Conservation (phyloP, 1,140 invertebrate species). For the Drosophila leontia region DNA sequence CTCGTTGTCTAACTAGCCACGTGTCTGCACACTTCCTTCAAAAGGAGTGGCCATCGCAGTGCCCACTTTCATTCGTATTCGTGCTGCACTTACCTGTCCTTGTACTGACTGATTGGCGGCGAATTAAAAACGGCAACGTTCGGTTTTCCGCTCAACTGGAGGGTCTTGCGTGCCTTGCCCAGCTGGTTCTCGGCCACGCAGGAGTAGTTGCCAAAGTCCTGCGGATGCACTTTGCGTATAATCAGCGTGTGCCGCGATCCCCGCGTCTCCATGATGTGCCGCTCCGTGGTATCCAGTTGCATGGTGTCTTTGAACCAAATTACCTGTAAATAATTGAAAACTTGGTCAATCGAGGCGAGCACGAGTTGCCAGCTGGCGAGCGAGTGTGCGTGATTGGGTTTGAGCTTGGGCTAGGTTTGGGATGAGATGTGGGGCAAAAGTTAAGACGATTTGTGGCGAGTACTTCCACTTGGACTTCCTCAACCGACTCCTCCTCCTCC, state of each 20-base stretch:
- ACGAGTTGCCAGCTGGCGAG: constrained; percentile 31
- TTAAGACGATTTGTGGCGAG: constrained; percentile 73
- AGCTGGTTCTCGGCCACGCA: constrained; percentile 89
- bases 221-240: constrained; percentile 88
- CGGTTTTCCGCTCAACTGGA: constrained; percentile 89
- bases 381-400: constrained; percentile 51
- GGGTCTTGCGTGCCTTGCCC: constrained; percentile 87
- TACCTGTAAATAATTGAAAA: constrained; percentile 86
- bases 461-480: constrained; percentile 43
- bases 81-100: constrained; percentile 85
- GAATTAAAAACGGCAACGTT: constrained; percentile 88
- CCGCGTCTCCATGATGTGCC: constrained; percentile 88
- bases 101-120: constrained; percentile 87
- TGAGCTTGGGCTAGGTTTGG: background rate
- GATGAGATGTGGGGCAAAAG: constrained; percentile 43
- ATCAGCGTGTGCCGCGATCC: constrained; percentile 88
- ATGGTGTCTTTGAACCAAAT: constrained; percentile 89
- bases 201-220: constrained; percentile 90
- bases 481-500: constrained; percentile 19
- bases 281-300: constrained; percentile 88
- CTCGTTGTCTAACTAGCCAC: constrained; percentile 3
- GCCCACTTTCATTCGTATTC: background rate
- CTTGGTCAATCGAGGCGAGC: constrained; percentile 71
- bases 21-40: background rate
- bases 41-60: background rate